These are phyloP conservation scores for Meteorus cinctellus DNA, from an alignment of 2,888 invertebrate species.

Conservation along the genomic window DNA sequence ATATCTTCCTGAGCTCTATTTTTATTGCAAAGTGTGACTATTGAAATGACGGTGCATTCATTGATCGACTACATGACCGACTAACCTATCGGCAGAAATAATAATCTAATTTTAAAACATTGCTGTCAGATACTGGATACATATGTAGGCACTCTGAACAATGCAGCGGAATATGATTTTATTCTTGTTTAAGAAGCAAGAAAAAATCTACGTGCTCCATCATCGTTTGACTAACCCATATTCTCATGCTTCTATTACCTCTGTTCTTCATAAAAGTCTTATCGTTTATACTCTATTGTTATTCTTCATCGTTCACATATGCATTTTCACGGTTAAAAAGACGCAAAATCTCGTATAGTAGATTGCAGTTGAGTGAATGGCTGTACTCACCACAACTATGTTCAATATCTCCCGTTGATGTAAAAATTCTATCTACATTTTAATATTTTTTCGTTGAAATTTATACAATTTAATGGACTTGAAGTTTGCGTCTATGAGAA, in stretches of 20 bases:
- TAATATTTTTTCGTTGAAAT: too few relatives aligned
- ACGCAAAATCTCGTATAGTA: not conserved
- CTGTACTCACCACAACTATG: slow-evolving; percentile 41
- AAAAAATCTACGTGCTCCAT: slow-evolving; percentile 13
- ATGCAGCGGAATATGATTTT: too few relatives aligned
- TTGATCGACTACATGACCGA: slow-evolving; percentile 34
- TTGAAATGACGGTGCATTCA: slow-evolving; percentile 22
- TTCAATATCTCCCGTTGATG: slow-evolving; percentile 27
- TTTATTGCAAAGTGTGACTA: not conserved
- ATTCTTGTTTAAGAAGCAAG: too few relatives aligned
- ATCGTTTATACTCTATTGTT: slow-evolving; percentile 40
- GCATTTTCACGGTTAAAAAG: slow-evolving; percentile 12
- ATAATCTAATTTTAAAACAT: slow-evolving; percentile 23
- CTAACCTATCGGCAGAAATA: slow-evolving; percentile 37
- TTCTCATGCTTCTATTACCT: slow-evolving; percentile 46
- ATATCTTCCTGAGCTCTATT: not conserved
- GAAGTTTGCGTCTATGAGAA: too few relatives aligned
- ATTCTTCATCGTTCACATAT: not conserved
- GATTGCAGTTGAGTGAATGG: not conserved
- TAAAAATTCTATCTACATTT: too few relatives aligned
- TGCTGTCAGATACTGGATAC: not conserved
- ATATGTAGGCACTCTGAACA: too few relatives aligned
- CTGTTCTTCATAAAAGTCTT: slow-evolving; percentile 49
- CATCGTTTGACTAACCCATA: slow-evolving; percentile 41
- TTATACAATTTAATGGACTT: too few relatives aligned